Evolutionary conservation across 2,797 vertebrate species (phyloP).

Genomic region (Lacerta agilis): DNA sequence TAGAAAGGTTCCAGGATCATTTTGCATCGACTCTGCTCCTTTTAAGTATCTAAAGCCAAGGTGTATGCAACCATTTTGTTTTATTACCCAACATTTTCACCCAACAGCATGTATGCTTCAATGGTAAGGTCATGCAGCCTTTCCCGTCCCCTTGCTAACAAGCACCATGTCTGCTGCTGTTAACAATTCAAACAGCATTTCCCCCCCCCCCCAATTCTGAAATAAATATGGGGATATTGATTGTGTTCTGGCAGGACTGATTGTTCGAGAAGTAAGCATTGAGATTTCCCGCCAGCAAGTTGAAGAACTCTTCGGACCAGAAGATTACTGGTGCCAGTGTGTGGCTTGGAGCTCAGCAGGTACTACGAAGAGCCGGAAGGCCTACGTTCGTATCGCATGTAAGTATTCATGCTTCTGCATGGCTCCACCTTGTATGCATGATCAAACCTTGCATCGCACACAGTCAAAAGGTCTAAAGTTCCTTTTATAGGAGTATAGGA

Average conservation of each 20-base stretch:
- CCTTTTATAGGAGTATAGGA: neutral
- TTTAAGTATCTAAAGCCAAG: neutral
- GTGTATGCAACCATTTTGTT: neutral
- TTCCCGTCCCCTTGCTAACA: neutral
- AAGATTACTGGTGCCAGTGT: slow-evolving; percentile 99
- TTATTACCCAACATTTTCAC: neutral
- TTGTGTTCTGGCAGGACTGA: slow-evolving; percentile 85
- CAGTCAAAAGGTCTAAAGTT: neutral
- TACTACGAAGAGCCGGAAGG: slow-evolving; percentile 97
- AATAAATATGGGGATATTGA: neutral
- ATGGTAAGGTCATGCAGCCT: neutral
- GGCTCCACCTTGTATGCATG: rapidly evolving
- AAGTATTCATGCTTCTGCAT: slow-evolving; percentile 73
- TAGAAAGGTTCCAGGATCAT: neutral
- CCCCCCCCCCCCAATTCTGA: neutral
- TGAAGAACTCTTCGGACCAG: slow-evolving; percentile 95
- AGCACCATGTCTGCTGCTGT: neutral
- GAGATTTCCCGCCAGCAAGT: slow-evolving; percentile 99
- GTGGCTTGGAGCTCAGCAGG: slow-evolving; percentile 98
- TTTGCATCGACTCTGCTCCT: neutral
- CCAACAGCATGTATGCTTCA: neutral
- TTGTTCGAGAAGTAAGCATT: slow-evolving; percentile 96
- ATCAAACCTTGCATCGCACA: rapidly evolving
- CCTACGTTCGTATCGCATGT: slow-evolving; percentile 97
- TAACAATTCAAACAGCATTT: neutral